Evolutionary conservation across 2,113 vertebrate genomes (phyloP).

Genomic region (Bubo blakistoni): DNA sequence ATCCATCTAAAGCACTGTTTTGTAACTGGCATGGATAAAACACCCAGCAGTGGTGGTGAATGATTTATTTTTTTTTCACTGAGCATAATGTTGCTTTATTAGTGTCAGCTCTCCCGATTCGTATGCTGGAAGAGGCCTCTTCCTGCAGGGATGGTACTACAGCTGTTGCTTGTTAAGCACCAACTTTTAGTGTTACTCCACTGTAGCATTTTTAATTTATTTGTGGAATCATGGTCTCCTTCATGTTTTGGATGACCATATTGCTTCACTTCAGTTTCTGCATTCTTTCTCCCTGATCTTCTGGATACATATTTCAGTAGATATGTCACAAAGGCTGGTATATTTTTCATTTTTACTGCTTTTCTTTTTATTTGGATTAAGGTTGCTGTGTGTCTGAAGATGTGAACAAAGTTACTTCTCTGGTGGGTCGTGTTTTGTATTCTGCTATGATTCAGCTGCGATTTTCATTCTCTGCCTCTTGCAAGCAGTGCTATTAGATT

Average conservation of each 20-base stretch:
- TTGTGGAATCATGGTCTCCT: neutral
- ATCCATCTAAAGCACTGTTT: neutral
- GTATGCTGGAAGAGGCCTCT: neutral
- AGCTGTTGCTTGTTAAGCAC: neutral
- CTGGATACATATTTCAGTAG: neutral
- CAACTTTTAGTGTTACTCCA: neutral
- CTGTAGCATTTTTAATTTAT: neutral
- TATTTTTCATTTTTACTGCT: neutral
- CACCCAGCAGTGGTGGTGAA: neutral
- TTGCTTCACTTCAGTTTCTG: neutral
- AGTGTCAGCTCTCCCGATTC: neutral
- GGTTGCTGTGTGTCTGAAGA: neutral
- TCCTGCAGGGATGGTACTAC: neutral
- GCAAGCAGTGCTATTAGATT: neutral
- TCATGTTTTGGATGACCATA: neutral
- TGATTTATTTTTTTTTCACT: no score
- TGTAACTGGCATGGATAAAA: neutral
- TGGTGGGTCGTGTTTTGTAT: neutral
- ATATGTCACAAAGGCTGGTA: neutral
- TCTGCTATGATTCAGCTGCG: neutral
- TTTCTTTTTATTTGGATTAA: neutral
- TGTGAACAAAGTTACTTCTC: neutral
- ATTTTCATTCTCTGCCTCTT: neutral
- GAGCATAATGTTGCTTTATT: neutral
- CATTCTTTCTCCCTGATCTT: neutral